Evolutionary conservation across 2,797 vertebrate genomes (phyloP), one percentile per base, ranked within the genome.

Genomic region (Distichodus sexfasciatus): DNA sequence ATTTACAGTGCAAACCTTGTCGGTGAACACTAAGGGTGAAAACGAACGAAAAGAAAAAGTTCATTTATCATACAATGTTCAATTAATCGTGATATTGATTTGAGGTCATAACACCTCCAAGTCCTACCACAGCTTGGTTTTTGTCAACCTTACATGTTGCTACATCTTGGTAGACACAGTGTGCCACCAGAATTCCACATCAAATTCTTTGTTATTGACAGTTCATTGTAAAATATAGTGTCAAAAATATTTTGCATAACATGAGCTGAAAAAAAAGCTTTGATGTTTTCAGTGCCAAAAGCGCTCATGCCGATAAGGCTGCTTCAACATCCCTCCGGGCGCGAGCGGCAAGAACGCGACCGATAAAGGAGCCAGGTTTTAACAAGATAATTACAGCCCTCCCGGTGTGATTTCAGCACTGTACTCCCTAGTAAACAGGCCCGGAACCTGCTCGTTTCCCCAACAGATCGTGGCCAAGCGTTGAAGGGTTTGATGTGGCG

Each of bases 381-480:
- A 53, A 44, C 28, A 60, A 46, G 76, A 53, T 74, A 79, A 82
- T 84, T 83, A 74, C 73, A 71, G 71, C 53, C 38, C 70, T 69
- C 66, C 51, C 72, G 51, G 72, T 64, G 58, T 69, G 71, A 78
- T 76, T 63, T 78, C 54, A 67, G n/a, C 71, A 66, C 62, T 75
- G 79, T 78, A 77, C 69, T 63, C 72, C 65, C 58, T 62, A 63
- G 76, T 63, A 62, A 55, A 62, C 23, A 38, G 48, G 65, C 50
- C 17, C 67, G 44, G 71, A 59, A 47, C 40, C 23, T 28, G 41
- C 57, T 74, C 24, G 57, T 40, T 68, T 62, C 71, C 63, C 64
- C 44, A 64, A 54, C 48, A 61, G 58, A 63, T 38, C 57, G 50
- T 62, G 71, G 62, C 48, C 71, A 68, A 53, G 44, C 58, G 23